A percentile compares a stretch with the other conserved stretches of the same genome.
Conservation (phyloP, 2,888 invertebrate species). For the Philonicus albiceps region DNA sequence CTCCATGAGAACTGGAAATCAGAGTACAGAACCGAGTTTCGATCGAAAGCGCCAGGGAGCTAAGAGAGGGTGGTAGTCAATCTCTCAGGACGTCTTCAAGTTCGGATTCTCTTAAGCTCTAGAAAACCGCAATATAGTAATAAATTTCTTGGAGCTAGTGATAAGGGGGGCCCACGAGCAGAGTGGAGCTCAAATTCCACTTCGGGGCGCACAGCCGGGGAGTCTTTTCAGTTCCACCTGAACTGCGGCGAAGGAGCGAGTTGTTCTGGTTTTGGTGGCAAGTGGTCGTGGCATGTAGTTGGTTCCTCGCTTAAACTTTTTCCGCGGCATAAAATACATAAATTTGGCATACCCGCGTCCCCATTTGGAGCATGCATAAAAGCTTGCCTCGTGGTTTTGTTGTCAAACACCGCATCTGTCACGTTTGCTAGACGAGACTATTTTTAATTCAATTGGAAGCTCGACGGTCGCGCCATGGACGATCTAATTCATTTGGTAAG, state of each 20-base stretch:
- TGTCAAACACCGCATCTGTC: neutral
- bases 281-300: neutral
- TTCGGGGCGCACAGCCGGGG: neutral
- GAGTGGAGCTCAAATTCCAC: neutral
- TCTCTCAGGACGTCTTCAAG: neutral
- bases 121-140: neutral
- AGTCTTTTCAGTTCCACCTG: slow-evolving; percentile 20
- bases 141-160: slow-evolving; percentile 18
- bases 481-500: slow-evolving; percentile 37
- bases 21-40: neutral
- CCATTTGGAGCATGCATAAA: slow-evolving; percentile 4
- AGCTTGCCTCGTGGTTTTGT: neutral
- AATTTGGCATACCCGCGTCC: neutral
- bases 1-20: neutral
- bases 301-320: neutral
- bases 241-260: neutral
- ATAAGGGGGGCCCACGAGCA: neutral
- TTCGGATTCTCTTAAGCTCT: neutral
- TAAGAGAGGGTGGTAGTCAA: neutral
- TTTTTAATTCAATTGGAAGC: slow-evolving; percentile 13
- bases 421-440: neutral
- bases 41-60: neutral
- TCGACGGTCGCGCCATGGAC: neutral
- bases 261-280: neutral
- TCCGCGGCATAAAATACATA: neutral